phyloP scores from a whole-genome alignment of 2,797 vertebrate species.

The Melanotaenia boesemani region DNA sequence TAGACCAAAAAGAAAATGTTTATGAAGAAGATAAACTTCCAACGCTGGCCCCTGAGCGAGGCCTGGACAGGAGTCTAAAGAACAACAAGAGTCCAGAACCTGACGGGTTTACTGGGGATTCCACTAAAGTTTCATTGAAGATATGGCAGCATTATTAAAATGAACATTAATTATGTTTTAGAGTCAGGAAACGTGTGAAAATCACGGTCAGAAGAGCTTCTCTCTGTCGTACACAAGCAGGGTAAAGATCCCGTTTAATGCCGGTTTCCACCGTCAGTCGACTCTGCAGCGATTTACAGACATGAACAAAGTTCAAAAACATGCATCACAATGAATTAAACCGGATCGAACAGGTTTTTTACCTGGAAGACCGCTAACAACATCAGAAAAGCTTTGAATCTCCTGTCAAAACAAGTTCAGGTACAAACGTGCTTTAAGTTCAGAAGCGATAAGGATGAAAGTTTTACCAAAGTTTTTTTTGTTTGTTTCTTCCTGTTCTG shows the following conservation, averaged over 20 bases:
- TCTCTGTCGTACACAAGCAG: not conserved
- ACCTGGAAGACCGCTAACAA: not conserved
- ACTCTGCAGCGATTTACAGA: not conserved
- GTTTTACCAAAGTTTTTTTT: too few relatives aligned
- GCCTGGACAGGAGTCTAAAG: too few relatives aligned
- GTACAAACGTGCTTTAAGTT: not conserved
- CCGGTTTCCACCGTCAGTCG: not conserved
- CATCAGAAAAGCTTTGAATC: not conserved
- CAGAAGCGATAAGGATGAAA: not conserved
- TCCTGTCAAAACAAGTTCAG: not conserved
- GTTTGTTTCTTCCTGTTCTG: too few relatives aligned
- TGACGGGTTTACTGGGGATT: too few relatives aligned
- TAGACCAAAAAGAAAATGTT: too few relatives aligned
- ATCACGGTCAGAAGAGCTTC: not conserved
- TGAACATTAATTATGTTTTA: not conserved
- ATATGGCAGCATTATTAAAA: not conserved
- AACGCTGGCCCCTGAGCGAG: too few relatives aligned
- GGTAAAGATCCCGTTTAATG: not conserved
- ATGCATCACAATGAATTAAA: not conserved
- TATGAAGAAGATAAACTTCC: too few relatives aligned
- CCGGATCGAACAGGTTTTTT: constrained; percentile 7
- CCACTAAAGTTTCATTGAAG: too few relatives aligned
- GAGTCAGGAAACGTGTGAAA: not conserved
- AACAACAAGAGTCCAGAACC: too few relatives aligned
- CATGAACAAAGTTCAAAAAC: not conserved